Evolutionary conservation across 2,113 vertebrate genomes (phyloP).

Genomic region (Hydropotes inermis): DNA sequence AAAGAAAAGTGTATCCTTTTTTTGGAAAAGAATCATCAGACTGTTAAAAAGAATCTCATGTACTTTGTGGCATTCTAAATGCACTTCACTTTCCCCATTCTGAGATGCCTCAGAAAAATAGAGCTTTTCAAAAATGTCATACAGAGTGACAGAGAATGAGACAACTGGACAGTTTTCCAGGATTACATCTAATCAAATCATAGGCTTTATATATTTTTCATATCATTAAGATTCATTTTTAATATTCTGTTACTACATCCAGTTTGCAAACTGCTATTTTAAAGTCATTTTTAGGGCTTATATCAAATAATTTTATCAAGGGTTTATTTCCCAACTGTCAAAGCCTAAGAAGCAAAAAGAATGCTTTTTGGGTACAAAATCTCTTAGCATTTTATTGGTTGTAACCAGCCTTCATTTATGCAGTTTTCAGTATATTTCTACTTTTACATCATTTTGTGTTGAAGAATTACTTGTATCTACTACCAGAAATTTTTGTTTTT

Average conservation of each 20-base stretch:
- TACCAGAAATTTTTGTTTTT: background rate
- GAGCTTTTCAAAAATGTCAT: background rate
- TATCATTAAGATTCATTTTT: background rate
- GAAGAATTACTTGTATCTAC: background rate
- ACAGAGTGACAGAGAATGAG: background rate
- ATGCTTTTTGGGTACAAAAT: background rate
- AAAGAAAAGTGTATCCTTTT: background rate
- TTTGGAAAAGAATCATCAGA: background rate
- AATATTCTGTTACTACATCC: background rate
- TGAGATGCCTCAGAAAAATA: background rate
- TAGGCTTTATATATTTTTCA: background rate
- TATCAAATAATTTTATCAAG: background rate
- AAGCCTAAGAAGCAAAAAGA: background rate
- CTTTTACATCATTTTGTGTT: background rate
- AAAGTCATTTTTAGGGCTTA: background rate
- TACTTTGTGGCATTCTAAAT: background rate
- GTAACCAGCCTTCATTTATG: background rate
- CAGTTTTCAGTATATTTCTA: background rate
- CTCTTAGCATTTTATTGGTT: background rate
- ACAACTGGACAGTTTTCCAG: background rate
- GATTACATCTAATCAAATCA: background rate
- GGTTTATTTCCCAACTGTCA: background rate
- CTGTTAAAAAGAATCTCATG: background rate
- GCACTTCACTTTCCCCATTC: background rate
- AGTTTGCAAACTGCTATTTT: background rate